These are phyloP conservation scores for Druceiella hillmani DNA, from an alignment of 2,888 invertebrate species.

Conservation along the genomic window DNA sequence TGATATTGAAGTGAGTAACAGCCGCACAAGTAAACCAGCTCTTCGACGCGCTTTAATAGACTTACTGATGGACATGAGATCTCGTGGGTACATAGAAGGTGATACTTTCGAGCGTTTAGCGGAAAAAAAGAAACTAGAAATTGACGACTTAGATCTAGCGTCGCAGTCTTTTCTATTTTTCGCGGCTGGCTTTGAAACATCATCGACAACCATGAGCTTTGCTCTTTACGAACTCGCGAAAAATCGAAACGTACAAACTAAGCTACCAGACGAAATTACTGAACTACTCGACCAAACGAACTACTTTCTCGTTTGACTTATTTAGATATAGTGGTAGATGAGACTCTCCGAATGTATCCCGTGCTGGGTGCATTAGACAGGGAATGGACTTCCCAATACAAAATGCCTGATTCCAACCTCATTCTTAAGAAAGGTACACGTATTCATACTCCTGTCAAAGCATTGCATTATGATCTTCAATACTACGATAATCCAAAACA, in stretches of 20 bases:
- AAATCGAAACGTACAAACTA: not conserved
- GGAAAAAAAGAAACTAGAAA: no score
- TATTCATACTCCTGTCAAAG: not conserved
- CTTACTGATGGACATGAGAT: not conserved
- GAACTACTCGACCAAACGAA: not conserved
- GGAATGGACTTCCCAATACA: not conserved
- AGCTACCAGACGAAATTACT: not conserved
- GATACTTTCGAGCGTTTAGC: no score
- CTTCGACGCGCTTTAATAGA: not conserved
- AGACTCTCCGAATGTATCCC: not conserved
- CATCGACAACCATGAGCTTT: not conserved
- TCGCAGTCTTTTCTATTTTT: not conserved
- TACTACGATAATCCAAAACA: not conserved
- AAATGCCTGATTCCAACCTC: not conserved
- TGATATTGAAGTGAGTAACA: not conserved
- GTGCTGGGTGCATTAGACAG: not conserved
- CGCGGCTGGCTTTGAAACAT: constrained; percentile 2
- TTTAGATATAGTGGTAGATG: not conserved
- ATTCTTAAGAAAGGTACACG: not conserved
- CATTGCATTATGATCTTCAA: constrained; percentile 1
- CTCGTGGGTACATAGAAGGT: not conserved
- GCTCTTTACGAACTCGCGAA: not conserved
- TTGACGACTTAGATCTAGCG: not conserved
- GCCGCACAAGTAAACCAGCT: not conserved
- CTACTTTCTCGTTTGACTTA: not conserved